phyloP scores from a whole-genome alignment of 2,888 invertebrate genomes.

The Acrobasis suavella region DNA sequence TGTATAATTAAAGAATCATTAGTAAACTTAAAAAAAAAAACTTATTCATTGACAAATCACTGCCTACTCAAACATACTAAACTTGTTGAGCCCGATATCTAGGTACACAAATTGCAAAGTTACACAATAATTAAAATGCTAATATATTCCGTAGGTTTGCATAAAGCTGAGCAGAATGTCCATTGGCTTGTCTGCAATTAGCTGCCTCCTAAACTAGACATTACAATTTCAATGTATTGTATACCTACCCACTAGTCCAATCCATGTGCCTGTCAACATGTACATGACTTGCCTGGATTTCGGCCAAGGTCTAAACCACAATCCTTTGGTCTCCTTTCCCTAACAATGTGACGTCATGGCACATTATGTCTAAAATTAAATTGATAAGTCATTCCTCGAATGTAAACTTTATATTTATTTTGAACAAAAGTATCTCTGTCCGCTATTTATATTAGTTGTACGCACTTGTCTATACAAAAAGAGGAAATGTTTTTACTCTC shows the following conservation, averaged over 20 bases:
- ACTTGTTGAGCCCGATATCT: too few species aligned
- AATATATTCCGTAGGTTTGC: not conserved
- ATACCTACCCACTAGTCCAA: not conserved
- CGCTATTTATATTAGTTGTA: too few species aligned
- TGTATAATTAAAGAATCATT: too few species aligned
- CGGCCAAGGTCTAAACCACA: conserved; percentile 65
- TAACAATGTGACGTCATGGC: conserved; percentile 47
- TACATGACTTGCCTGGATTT: conserved; percentile 58
- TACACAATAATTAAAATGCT: not conserved
- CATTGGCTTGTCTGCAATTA: conserved; percentile 16
- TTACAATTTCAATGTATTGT: conserved; percentile 24
- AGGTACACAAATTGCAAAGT: too few species aligned
- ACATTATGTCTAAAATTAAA: conserved; percentile 17
- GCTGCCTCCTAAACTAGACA: conserved; percentile 18
- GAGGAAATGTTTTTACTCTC: too few species aligned
- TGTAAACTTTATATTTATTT: not conserved
- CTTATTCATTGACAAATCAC: too few species aligned
- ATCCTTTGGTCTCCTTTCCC: conserved; percentile 59
- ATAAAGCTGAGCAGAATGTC: conserved; percentile 1
- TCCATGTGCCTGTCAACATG: conserved; percentile 37
- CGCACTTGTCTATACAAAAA: too few species aligned
- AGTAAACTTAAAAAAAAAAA: too few species aligned
- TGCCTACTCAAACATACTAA: too few species aligned
- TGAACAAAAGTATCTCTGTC: not conserved
- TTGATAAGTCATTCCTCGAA: conserved; percentile 12